A percentile compares a stretch with the other conserved stretches of the same genome.
phyloP scores from a whole-genome alignment of 1,140 invertebrate species.

The silkworm (Bombyx mori) region ASM3026992v2 NC_085126.1:1482501-1483000 shows the following conservation, averaged over 20 bases:
- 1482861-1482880: too few species aligned
- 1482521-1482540: slow-evolving; percentile 84
- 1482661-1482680: slow-evolving; percentile 52
- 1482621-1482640: slow-evolving; percentile 41
- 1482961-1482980: neutral
- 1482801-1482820: neutral
- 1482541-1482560: slow-evolving; percentile 72
- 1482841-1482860: too few species aligned
- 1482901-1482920: too few species aligned
- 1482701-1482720: slow-evolving; percentile 35
- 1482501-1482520: slow-evolving; percentile 78
- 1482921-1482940: too few species aligned
- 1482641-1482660: slow-evolving; percentile 49
- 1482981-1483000: slow-evolving; percentile 4
- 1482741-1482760: too few species aligned
- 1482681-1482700: slow-evolving; percentile 48
- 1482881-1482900: too few species aligned
- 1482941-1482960: too few species aligned
- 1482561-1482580: slow-evolving; percentile 57
- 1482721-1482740: neutral
- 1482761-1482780: too few species aligned
- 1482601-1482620: slow-evolving; percentile 36
- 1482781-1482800: neutral
- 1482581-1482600: slow-evolving; percentile 47
- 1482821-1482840: neutral